A percentile compares a stretch with the other conserved stretches of the same genome.
Conservation (phyloP, 2,113 vertebrate species). For the Dicaeum eximium region DNA sequence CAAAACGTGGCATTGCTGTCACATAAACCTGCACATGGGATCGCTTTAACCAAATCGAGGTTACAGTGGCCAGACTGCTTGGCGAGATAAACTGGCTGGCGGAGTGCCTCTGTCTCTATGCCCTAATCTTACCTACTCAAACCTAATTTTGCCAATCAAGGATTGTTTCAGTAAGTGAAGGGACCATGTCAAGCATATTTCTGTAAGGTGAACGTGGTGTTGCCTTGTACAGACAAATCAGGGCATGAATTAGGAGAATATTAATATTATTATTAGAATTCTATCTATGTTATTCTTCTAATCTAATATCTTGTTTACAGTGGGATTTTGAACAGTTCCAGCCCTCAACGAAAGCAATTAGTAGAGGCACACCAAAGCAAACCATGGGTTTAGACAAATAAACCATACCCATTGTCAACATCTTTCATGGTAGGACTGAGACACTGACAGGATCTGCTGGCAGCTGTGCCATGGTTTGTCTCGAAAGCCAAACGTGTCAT, state of each 20-base stretch:
- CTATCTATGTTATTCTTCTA: not conserved
- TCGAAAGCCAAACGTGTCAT: not conserved
- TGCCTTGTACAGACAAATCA: not conserved
- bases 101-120: fast-evolving
- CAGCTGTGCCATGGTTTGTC: not conserved
- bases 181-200: fast-evolving
- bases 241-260: not conserved
- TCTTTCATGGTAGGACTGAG: not conserved
- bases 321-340: not conserved
- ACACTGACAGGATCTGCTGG: not conserved
- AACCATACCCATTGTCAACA: not conserved
- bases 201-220: fast-evolving
- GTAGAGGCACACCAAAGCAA: not conserved
- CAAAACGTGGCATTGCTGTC: too few relatives aligned
- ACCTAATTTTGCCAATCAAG: not conserved
- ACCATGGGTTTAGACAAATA: not conserved
- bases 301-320: not conserved
- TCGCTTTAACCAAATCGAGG: fast-evolving
- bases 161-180: not conserved
- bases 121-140: not conserved
- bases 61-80: not conserved
- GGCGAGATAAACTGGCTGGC: not conserved
- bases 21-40: fast-evolving
- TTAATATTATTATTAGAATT: not conserved
- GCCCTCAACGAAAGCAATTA: not conserved